phyloP scores from a whole-genome alignment of 2,797 vertebrate genomes.

The Anabacerthia variegaticeps region DNA sequence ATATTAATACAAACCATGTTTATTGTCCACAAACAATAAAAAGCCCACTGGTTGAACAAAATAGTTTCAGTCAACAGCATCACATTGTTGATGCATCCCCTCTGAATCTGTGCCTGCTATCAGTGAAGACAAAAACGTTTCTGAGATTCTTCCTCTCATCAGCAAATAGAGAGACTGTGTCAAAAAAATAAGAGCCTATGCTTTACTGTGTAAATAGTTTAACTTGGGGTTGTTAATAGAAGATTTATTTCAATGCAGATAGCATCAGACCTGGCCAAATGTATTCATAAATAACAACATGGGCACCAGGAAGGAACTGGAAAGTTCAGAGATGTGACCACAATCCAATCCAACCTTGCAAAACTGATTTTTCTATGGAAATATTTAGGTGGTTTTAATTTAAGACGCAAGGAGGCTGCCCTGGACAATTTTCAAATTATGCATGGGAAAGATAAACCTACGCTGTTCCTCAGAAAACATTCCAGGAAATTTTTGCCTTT shows the following conservation, averaged over 20 bases:
- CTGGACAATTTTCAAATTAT: background rate
- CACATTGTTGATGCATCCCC: background rate
- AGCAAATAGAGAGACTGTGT: background rate
- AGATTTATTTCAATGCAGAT: background rate
- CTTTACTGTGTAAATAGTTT: background rate
- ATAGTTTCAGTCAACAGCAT: background rate
- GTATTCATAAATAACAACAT: background rate
- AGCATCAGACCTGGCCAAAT: background rate
- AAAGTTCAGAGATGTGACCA: background rate
- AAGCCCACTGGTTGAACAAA: background rate
- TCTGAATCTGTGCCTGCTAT: background rate
- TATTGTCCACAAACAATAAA: background rate
- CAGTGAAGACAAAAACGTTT: background rate
- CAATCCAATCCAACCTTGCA: background rate
- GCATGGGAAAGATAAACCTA: background rate
- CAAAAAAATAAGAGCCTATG: background rate
- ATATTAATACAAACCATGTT: background rate
- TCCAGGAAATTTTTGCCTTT: background rate
- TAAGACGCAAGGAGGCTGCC: background rate
- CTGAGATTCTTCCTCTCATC: background rate
- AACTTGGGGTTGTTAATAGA: slow-evolving; percentile 12
- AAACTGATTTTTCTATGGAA: background rate
- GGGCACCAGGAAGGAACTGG: background rate
- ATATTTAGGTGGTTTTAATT: background rate
- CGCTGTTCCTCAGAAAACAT: background rate